phyloP scores from a whole-genome alignment of 2,797 vertebrate species.

The Glossophaga mutica region DNA sequence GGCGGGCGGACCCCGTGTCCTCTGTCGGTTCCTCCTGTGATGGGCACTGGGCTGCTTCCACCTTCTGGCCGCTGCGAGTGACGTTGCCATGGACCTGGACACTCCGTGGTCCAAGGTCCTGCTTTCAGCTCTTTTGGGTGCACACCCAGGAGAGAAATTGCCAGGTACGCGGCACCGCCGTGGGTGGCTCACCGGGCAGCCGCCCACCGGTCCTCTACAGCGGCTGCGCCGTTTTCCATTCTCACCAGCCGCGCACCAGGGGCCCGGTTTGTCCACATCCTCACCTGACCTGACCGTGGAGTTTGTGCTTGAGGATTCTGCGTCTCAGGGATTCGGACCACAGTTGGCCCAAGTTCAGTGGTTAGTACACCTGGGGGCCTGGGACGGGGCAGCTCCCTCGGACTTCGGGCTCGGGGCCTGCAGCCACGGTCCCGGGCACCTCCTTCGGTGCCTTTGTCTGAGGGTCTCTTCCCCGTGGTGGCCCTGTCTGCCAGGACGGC shows the following conservation, averaged over 20 bases:
- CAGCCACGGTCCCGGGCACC: accelerated
- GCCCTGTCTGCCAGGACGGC: not conserved
- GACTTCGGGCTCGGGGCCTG: not conserved
- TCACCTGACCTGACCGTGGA: not conserved
- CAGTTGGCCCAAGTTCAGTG: not conserved
- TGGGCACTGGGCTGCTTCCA: accelerated
- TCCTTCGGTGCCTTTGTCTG: accelerated
- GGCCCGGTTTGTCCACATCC: accelerated
- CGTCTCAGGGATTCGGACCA: not conserved
- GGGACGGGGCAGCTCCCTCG: accelerated
- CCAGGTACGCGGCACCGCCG: accelerated
- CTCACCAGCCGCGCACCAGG: accelerated
- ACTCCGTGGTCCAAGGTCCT: accelerated
- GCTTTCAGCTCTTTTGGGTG: not conserved
- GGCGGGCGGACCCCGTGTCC: accelerated
- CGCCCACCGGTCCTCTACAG: accelerated
- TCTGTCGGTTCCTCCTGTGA: accelerated
- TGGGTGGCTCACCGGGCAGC: not conserved
- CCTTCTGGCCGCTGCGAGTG: accelerated
- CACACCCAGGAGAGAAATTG: accelerated
- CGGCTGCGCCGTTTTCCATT: accelerated
- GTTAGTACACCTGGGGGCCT: not conserved
- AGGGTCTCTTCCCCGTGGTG: accelerated
- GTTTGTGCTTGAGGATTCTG: not conserved
- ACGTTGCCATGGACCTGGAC: accelerated